Conservation (phyloP, 2,888 invertebrate genomes). For the Dichetophora obliterata region DNA sequence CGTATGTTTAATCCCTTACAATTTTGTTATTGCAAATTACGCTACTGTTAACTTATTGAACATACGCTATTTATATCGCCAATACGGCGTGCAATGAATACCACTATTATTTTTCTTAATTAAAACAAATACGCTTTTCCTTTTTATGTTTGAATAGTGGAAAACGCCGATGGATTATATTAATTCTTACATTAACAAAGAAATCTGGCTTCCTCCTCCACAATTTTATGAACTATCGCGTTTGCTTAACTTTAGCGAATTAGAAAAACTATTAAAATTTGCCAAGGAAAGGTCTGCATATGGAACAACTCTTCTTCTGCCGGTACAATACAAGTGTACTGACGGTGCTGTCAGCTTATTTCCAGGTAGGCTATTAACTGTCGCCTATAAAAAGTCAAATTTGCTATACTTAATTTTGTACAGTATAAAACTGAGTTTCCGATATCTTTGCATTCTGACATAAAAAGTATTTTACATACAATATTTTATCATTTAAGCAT, state of each 20-base stretch:
- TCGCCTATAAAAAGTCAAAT: conserved; percentile 62
- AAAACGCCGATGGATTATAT: conserved; percentile 71
- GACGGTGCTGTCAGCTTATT: conserved; percentile 75
- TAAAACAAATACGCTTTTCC: conserved; percentile 18
- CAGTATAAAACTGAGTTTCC: not conserved
- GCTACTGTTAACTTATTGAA: no score
- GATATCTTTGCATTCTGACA: not conserved
- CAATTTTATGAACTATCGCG: conserved; percentile 82
- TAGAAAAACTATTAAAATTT: conserved; percentile 74
- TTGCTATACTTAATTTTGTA: not conserved
- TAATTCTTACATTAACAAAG: conserved; percentile 49
- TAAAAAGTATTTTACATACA: no score
- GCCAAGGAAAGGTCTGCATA: conserved; percentile 72
- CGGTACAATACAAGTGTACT: conserved; percentile 72
- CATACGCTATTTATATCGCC: no score
- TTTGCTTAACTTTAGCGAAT: conserved; percentile 72
- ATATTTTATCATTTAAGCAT: no score
- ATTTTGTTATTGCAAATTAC: no score
- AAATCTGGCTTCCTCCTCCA: conserved; percentile 76
- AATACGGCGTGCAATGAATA: no score
- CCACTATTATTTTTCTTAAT: conserved; percentile 4
- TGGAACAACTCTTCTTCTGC: conserved; percentile 73
- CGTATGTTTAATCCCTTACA: no score
- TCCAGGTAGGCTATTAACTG: conserved; percentile 69
- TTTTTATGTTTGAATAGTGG: conserved; percentile 74